Base-by-base conservation (phyloP, 2,797 vertebrate species). In the Melanogrammus aeglefinus region DNA sequence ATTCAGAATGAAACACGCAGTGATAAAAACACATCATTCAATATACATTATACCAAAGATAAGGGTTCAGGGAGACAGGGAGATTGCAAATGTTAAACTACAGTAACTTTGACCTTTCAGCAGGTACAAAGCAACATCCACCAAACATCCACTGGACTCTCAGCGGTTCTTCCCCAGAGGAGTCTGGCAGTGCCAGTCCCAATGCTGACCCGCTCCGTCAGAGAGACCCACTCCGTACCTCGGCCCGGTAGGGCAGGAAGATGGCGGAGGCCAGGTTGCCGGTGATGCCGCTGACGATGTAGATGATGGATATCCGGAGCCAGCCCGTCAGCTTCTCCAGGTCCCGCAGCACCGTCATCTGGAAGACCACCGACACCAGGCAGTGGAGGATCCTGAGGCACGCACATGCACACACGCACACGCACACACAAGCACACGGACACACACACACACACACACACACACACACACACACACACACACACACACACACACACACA, bases 191-290 rank as follows among this genome's bases (percentile, higher is more conserved):
- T 13, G 14, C 12, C 2, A 16, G 41, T 44, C 13, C 12, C 41
- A 44, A 27, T 6, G n/a, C 8, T 10, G 2, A n/a, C 7, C 66
- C 66, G 9, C 16, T 69, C 21, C 18, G 24, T 69, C 24, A 63
- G 29, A 4, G 16, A 4, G 39, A 16, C 7, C 38, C 38, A 39
- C 7, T 38, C 6, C 0, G 24, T 77, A 92, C 97, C 96, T 98
- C 97, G 0, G 97, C 97, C 92, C 96, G 94, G 91, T 98, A 99
- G 1, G 98, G 98, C 88, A 99, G 92, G 84, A 99, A 99, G 83
- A 99, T 98, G 86, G 98, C 95, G n/a, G 97, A 98, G 86, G 98
- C 97, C 84, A 99, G 88, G 92, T 99, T 99, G 33, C 98, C 97
- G 0, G 97, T 97, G 93, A 99, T 93, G 76, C 98, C 98, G 5